These are phyloP conservation scores for Drosophila meridiana DNA, from an alignment of 2,888 invertebrate genomes.

Conservation along the genomic window DNA sequence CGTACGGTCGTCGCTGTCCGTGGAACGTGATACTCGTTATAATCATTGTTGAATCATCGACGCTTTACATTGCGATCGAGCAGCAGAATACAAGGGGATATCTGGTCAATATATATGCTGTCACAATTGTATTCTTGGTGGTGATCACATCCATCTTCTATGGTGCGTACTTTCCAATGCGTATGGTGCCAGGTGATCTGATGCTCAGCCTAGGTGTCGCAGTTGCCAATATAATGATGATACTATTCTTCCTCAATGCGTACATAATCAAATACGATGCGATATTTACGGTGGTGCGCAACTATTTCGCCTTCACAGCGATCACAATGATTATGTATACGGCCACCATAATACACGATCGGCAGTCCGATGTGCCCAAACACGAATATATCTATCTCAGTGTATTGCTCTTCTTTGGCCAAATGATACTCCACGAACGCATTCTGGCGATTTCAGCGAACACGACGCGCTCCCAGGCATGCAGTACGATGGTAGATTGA, in stretches of 20 bases:
- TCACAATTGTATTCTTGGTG: conserved; percentile 50
- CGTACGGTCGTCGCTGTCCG: conserved; percentile 54
- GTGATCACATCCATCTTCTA: conserved; percentile 53
- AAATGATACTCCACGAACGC: conserved; percentile 67
- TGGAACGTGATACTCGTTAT: conserved; percentile 42
- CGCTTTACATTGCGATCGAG: conserved; percentile 62
- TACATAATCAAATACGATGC: conserved; percentile 4
- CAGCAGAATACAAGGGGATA: conserved; percentile 42
- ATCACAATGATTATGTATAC: conserved; percentile 63
- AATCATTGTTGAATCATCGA: conserved; percentile 62
- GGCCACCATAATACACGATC: conserved; percentile 68
- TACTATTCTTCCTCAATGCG: conserved; percentile 55
- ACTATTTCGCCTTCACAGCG: conserved; percentile 60
- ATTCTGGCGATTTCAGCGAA: conserved; percentile 36
- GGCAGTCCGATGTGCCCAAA: conserved; percentile 65
- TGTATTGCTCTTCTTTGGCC: conserved; percentile 56
- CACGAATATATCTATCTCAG: conserved; percentile 64
- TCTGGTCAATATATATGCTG: conserved; percentile 57
- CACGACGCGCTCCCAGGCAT: not conserved
- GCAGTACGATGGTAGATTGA: not conserved
- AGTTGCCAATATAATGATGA: conserved; percentile 51
- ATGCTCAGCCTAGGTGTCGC: conserved; percentile 63
- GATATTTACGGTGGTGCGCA: conserved; percentile 40
- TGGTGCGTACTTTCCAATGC: conserved; percentile 73
- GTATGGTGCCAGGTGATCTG: conserved; percentile 61